Evolutionary conservation across 2,113 vertebrate genomes (phyloP), one percentile per base, ranked within the genome.

Genomic region (Brachyhypopomus occidentalis): DNA sequence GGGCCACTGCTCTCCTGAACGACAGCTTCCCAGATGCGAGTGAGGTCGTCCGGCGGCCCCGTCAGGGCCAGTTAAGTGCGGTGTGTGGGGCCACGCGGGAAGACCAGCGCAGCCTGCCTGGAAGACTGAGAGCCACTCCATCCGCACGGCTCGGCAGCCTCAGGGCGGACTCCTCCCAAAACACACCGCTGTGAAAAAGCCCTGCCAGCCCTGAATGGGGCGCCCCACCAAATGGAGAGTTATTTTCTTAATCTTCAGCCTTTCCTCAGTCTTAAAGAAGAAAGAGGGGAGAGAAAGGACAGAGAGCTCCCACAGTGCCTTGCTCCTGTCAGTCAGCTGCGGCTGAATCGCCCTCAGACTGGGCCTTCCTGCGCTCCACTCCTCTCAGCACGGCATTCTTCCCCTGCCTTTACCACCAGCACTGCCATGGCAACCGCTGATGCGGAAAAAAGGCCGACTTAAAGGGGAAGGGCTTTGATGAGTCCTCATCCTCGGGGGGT

Each of bases 291-390:
- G 34, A 25, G 59, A 78, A 59, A 80, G 67, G 25, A 84, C 66
- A 66, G 75, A 74, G 55, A 69, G 27, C 75, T 77, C 83, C 60
- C 75, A 77, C 69, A 80, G 69, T 80, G 63, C 56, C 52, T 52
- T 52, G 48, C 30, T 62, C 81, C 88, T 78, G 89, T 84, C 84
- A 90, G 90, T 91, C 86, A 87, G 78, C 88, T 73, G 71, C 86
- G 82, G 80, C 83, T 90, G 84, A 89, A 86, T 89, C 52, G 16
- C 86, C 27, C 64, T 64, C 56, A 76, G 55, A 58, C 59, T 2
- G 1, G 25, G 30, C 74, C 75, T 76, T 76, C 85, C 86, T 88
- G 84, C 58, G 16, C 81, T 84, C 75, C 66, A 83, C 60, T 74
- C 27, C 59, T 25, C 30, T 84, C 25, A 70, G 72, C 59, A 36